Evolutionary conservation across 2,888 invertebrate genomes (phyloP), one percentile per base, ranked within the genome.

Genomic region (Protonemura montana): DNA sequence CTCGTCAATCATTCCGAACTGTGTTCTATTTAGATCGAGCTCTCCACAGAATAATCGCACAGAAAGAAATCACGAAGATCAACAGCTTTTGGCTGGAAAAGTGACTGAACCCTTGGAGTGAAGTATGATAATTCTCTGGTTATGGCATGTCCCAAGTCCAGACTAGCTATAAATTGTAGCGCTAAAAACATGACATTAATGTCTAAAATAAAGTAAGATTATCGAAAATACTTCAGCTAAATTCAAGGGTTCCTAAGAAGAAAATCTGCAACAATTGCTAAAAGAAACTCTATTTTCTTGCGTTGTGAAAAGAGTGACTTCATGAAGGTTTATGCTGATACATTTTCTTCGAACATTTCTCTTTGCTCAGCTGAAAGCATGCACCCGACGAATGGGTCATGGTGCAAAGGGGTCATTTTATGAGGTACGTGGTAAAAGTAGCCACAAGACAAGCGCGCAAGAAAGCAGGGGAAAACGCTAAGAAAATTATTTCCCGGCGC

Each of bases 1-100:
- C 84, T 84, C 84, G 84, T 84, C 59, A 28, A 84, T 84, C 84
- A 84, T 84, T 76, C 42, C 26, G 28, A 21, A 28, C 81, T 27
- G 5, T 29, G 30, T 81, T 81, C 30, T 59, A 59, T 59, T 59
- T 59, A 59, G 59, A 59, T 59, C 59, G 59, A 59, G 59, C 35
- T 10, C 35, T 35, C 35, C 35, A 10, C 5, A 35, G 10, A 6
- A 35, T 35, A 35, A 35, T 35, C 35, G 35, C 13, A 59, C 3
- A 21, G 59, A 59, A 59, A 59, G 59, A 59, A 59, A 59, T 59
- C 59, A 59, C 59, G 59, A 59, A 59, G 59, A 59, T 59, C 59
- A 59, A 59, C 59, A 59, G 59, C 59, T 59, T 7, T 3, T 59
- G 59, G 16, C 59, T 21, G 13, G 59, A 10, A 10, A 59, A 21